Conservation (phyloP, 2,888 invertebrate species). For the Standfussiana lucernea region DNA sequence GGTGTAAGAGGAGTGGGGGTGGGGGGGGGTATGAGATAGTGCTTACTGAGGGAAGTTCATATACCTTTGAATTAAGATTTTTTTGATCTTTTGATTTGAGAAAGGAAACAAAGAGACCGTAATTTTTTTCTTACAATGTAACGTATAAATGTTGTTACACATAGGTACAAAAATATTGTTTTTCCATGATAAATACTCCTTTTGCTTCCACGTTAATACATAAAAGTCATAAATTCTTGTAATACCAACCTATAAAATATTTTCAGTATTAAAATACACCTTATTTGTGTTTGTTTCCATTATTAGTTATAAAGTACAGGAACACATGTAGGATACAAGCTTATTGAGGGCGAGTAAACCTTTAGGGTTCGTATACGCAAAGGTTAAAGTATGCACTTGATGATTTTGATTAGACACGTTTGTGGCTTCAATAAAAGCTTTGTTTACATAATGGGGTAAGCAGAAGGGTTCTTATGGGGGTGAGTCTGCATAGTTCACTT, state of each 20-base stretch:
- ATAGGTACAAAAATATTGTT: background rate
- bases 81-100: background rate
- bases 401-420: conserved; percentile 58
- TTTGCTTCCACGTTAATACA: background rate
- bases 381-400: conserved; percentile 51
- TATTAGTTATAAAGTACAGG: background rate
- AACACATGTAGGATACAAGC: conserved; percentile 6
- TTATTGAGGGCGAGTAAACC: conserved; percentile 36
- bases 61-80: background rate
- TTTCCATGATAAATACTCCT: background rate
- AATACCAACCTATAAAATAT: background rate
- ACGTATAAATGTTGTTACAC: too few relatives aligned
- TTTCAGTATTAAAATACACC: background rate
- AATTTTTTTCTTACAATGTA: too few relatives aligned
- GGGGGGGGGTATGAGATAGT: conserved; percentile 53
- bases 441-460: conserved; percentile 40
- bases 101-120: too few relatives aligned
- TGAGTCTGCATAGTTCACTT: conserved; percentile 27
- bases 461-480: conserved; percentile 27
- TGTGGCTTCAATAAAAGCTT: conserved; percentile 54
- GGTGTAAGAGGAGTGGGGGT: background rate
- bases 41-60: conserved; percentile 32
- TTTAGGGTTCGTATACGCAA: conserved; percentile 21
- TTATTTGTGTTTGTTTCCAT: background rate
- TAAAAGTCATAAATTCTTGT: background rate